A percentile compares a stretch with the other conserved stretches of the same genome.
phyloP scores from a whole-genome alignment of 1,140 invertebrate species.

The Drosophila suzukii region DNA sequence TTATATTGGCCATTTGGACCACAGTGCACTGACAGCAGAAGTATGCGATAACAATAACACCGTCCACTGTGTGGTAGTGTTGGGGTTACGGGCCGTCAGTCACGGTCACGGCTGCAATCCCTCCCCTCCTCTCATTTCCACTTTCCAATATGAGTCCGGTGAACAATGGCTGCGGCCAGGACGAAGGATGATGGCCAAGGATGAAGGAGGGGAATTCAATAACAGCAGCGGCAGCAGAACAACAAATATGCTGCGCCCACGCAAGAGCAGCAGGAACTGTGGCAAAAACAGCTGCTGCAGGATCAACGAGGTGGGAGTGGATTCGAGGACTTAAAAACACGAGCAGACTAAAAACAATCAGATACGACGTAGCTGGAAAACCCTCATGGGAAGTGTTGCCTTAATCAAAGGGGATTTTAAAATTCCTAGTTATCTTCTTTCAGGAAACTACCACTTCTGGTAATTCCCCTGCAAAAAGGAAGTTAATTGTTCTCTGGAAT shows the following conservation, averaged over 20 bases:
- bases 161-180: conserved; percentile 40
- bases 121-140: not conserved
- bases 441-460: not conserved
- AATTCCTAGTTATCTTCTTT: not conserved
- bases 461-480: not conserved
- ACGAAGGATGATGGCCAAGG: conserved; percentile 40
- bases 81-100: conserved; percentile 65
- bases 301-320: conserved; percentile 3
- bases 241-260: conserved; percentile 35
- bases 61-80: conserved; percentile 34
- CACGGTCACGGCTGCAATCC: conserved; percentile 63
- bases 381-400: conserved; percentile 4
- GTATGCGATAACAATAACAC: conserved; percentile 48
- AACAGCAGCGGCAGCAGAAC: conserved; percentile 35
- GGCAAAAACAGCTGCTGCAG: conserved; percentile 44
- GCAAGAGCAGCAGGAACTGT: conserved; percentile 22
- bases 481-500: not conserved
- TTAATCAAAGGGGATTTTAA: conserved; percentile 1
- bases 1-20: not conserved
- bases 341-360: conserved; percentile 1
- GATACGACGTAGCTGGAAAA: conserved; percentile 5
- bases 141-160: conserved; percentile 1
- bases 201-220: conserved; percentile 57
- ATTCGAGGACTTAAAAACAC: conserved; percentile 27
- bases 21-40: conserved; percentile 20